A percentile compares a stretch with the other conserved stretches of the same genome.
phyloP scores from a whole-genome alignment of 2,797 vertebrate genomes.

The Hypotaenidia philippensis region DNA sequence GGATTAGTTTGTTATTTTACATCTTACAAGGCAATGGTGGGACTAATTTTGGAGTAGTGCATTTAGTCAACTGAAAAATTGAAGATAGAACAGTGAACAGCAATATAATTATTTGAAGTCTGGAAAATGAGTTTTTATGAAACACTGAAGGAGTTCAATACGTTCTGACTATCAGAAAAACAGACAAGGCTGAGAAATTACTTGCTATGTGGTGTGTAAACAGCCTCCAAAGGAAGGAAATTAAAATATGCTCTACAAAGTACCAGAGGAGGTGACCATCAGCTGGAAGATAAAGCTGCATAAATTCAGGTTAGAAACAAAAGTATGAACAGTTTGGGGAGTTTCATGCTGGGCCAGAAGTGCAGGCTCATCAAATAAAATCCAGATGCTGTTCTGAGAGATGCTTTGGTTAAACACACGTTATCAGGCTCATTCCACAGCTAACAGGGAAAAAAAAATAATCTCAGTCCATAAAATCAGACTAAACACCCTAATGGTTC shows the following conservation, averaged over 20 bases:
- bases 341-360: neutral
- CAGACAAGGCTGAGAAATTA: neutral
- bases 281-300: neutral
- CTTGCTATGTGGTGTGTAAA: constrained; percentile 13
- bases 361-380: neutral
- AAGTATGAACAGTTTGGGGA: neutral
- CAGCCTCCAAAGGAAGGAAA: neutral
- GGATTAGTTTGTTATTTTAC: constrained; percentile 26
- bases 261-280: neutral
- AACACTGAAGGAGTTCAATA: constrained; percentile 42
- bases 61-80: constrained; percentile 64
- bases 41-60: constrained; percentile 6
- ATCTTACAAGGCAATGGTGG: neutral
- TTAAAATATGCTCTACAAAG: neutral
- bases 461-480: neutral
- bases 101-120: constrained; percentile 14
- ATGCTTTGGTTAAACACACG: neutral
- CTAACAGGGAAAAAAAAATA: neutral
- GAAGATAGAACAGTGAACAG: constrained; percentile 27
- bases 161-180: neutral
- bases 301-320: neutral
- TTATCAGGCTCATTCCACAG: neutral
- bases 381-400: neutral
- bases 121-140: constrained; percentile 57
- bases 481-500: neutral